Percentiles rank a stretch among this genome's conserved stretches.
Conservation (phyloP, 92 coral and sea anemone species). For the Epizoanthus fatuus region DNA sequence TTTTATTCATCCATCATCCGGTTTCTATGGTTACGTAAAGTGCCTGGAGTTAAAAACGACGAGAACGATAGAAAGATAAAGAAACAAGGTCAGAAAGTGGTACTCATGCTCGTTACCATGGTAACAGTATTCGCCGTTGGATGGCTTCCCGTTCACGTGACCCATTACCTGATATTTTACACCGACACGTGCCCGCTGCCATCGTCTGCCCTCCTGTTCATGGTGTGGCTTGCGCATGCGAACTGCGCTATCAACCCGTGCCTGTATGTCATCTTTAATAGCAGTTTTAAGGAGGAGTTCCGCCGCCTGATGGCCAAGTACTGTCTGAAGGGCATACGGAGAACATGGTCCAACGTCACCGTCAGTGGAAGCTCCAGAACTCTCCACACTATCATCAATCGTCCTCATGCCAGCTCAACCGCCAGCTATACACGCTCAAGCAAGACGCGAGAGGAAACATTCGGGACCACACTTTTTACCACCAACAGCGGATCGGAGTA, state of each 20-base stretch:
- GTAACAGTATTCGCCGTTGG: slow-evolving; percentile 44
- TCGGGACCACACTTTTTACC: too few relatives aligned
- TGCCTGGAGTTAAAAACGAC: slow-evolving; percentile 39
- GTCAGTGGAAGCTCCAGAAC: slow-evolving; percentile 18
- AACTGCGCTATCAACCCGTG: slow-evolving; percentile 27
- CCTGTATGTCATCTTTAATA: slow-evolving; percentile 28
- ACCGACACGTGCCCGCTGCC: slow-evolving; percentile 10
- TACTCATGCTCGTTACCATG: slow-evolving; percentile 38
- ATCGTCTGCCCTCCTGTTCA: not conserved
- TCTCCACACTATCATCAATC: slow-evolving; percentile 5
- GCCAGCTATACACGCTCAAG: not conserved
- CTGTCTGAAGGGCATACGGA: slow-evolving; percentile 5
- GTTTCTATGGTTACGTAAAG: slow-evolving; percentile 35
- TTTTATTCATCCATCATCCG: slow-evolving; percentile 36
- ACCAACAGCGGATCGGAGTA: too few relatives aligned
- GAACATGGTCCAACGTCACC: slow-evolving; percentile 18
- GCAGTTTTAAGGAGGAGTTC: slow-evolving; percentile 29
- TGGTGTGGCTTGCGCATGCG: slow-evolving; percentile 19
- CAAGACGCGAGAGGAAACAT: too few relatives aligned
- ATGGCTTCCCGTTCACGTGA: slow-evolving; percentile 37
- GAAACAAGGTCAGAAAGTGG: slow-evolving; percentile 34
- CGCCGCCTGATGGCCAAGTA: slow-evolving; percentile 18
- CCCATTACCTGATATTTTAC: not conserved
- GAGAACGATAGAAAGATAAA: slow-evolving; percentile 36
- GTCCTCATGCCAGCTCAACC: slow-evolving; percentile 4